Conservation (phyloP, 2,113 vertebrate species). For the Podiceps cristatus region DNA sequence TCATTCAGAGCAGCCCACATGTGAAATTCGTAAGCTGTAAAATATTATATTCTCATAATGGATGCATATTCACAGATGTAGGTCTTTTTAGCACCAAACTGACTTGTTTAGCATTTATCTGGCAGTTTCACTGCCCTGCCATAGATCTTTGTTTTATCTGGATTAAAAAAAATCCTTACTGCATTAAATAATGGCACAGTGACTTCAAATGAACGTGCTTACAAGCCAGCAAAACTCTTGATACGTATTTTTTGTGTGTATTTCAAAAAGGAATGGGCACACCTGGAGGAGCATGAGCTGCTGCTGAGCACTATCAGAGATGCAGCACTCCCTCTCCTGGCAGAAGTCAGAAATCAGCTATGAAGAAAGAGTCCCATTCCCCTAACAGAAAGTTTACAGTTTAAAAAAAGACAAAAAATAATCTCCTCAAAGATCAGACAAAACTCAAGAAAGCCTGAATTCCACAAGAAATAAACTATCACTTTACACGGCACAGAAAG, state of each 20-base stretch:
- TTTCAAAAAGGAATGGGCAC: rapidly evolving
- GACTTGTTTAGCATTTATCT: neutral
- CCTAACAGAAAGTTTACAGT: neutral
- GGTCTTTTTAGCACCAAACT: neutral
- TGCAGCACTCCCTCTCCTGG: slow-evolving; percentile 38
- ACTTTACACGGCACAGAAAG: neutral
- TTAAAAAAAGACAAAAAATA: neutral
- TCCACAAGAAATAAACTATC: neutral
- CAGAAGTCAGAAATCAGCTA: neutral
- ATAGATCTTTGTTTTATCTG: neutral
- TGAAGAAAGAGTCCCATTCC: neutral
- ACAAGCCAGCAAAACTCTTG: neutral
- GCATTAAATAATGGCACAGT: neutral
- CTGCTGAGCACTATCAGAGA: neutral
- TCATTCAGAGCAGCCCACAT: neutral
- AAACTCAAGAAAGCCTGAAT: neutral
- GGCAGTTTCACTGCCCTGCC: neutral
- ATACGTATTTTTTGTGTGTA: neutral
- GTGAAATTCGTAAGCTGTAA: neutral
- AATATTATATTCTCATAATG: neutral
- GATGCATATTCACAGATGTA: neutral
- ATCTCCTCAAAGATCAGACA: neutral
- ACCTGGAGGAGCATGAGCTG: neutral
- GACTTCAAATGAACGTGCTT: neutral
- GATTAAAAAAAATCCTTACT: neutral